phyloP scores from a whole-genome alignment of 2,888 invertebrate species.

The Cybosia mesomella region DNA sequence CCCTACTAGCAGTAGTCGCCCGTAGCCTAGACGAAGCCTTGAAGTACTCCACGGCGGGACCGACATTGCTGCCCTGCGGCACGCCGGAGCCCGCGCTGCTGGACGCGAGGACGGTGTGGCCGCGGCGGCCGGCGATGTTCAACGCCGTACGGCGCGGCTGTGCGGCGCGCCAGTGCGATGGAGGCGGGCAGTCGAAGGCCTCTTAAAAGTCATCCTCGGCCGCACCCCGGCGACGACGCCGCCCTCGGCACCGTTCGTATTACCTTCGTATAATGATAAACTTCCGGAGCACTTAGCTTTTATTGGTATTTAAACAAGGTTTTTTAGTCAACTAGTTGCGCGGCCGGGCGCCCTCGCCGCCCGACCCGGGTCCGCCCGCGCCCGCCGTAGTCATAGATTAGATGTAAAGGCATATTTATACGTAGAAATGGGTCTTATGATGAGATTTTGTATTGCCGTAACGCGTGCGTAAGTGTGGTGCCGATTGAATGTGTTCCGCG shows the following conservation, averaged over 20 bases:
- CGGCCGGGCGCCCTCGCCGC: no score
- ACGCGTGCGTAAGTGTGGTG: constrained; percentile 68
- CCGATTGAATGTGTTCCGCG: constrained; percentile 36
- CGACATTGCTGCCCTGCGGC: background rate
- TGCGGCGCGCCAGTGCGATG: background rate
- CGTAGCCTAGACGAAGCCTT: no score
- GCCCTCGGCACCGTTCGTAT: constrained; percentile 6
- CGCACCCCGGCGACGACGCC: constrained; percentile 38
- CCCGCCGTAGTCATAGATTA: constrained; percentile 62
- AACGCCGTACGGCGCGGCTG: fast-evolving
- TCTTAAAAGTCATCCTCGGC: constrained; percentile 17
- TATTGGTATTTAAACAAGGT: constrained; percentile 61
- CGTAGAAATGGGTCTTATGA: constrained; percentile 69
- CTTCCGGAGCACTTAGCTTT: constrained; percentile 68
- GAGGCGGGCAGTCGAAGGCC: background rate
- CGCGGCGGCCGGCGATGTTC: background rate
- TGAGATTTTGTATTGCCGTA: constrained; percentile 76
- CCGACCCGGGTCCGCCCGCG: constrained; percentile 41
- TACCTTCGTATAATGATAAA: constrained; percentile 52
- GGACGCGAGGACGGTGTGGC: background rate
- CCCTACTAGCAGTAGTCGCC: no score
- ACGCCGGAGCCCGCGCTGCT: background rate
- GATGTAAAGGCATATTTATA: constrained; percentile 67
- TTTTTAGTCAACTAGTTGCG: constrained; percentile 57
- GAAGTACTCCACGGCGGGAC: background rate